A percentile compares a stretch with the other conserved stretches of the same genome.
Evolutionary conservation across 2,888 invertebrate species (phyloP).

Genomic region (Drosophila buzzatii): DNA sequence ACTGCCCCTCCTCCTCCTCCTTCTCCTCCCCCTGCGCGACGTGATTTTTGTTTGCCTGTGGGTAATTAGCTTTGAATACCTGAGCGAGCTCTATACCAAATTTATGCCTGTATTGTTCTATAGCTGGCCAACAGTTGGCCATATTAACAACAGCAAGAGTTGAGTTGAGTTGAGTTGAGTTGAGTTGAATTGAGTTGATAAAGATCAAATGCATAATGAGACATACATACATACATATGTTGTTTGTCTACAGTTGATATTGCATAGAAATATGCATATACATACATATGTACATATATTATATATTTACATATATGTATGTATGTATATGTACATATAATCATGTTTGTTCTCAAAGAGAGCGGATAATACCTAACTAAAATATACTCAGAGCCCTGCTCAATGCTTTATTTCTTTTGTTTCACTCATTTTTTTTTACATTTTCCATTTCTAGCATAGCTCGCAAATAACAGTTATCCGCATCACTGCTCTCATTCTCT

Average conservation of each 20-base stretch:
- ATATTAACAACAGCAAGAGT: neutral
- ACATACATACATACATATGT: too few relatives aligned
- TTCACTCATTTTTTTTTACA: too few relatives aligned
- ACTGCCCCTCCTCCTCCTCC: neutral
- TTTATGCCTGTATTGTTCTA: conserved; percentile 39
- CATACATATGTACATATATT: neutral
- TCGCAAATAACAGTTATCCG: too few relatives aligned
- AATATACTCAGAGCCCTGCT: too few relatives aligned
- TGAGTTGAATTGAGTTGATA: conserved; percentile 2
- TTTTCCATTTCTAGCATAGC: too few relatives aligned
- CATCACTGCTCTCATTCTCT: too few relatives aligned
- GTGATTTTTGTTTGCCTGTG: conserved; percentile 60
- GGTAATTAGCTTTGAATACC: conserved; percentile 71
- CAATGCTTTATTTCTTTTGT: too few relatives aligned
- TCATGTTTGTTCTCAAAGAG: too few relatives aligned
- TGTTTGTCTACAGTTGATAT: neutral
- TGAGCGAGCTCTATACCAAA: conserved; percentile 18
- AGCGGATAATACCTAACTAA: too few relatives aligned
- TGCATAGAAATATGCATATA: neutral
- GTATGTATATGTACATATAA: too few relatives aligned
- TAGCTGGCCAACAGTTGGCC: neutral
- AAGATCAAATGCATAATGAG: neutral
- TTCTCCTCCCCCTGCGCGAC: conserved; percentile 30
- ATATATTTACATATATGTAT: neutral
- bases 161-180: conserved; percentile 9